Evolutionary conservation across 2,113 vertebrate species (phyloP).

Genomic region (Leucosticte australis): DNA sequence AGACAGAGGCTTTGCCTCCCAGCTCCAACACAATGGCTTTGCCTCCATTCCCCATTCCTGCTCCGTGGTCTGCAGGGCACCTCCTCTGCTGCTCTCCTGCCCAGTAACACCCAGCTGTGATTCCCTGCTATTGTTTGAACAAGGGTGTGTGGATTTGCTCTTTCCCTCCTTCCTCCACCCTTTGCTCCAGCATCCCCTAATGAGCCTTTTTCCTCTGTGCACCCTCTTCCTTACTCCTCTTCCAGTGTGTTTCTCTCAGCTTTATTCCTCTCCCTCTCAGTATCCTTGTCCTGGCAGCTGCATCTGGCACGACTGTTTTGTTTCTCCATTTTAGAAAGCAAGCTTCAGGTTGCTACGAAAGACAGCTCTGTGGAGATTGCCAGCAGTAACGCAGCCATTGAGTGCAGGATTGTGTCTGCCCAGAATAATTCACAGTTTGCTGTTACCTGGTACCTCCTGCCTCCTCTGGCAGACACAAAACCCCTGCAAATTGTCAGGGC

Average conservation of each 20-base stretch:
- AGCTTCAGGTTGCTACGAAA: conserved; percentile 1
- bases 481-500: conserved; percentile 47
- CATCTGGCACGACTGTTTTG: neutral
- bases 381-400: neutral
- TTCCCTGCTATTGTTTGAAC: neutral
- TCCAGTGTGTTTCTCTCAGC: neutral
- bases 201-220: neutral
- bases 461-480: neutral
- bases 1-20: neutral
- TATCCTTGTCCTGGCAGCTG: neutral
- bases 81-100: neutral
- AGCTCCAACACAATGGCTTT: neutral
- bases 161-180: neutral
- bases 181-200: neutral
- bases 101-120: neutral
- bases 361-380: conserved; percentile 22
- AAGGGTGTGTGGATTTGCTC: neutral
- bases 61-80: rapidly evolving
- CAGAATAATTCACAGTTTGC: conserved; percentile 16
- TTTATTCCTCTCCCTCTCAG: neutral
- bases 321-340: conserved; percentile 62
- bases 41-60: neutral
- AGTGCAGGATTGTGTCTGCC: conserved; percentile 37
- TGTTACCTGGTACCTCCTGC: conserved; percentile 62
- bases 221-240: neutral